These are phyloP conservation scores for Drosophila niveifrons DNA, from an alignment of 2,888 invertebrate genomes.

Conservation along the genomic window DNA sequence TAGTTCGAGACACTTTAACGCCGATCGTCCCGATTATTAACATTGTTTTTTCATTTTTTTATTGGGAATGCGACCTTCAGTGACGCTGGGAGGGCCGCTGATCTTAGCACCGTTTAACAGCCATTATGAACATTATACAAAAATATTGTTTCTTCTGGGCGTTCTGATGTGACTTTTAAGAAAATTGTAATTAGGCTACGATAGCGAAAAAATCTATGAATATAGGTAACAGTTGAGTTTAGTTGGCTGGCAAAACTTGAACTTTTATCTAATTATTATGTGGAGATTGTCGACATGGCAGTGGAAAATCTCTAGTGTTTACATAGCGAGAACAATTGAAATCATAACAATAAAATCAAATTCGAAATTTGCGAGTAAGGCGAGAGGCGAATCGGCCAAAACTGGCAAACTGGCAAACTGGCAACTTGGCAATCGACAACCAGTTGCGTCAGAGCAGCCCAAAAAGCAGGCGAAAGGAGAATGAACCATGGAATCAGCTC, in stretches of 20 bases:
- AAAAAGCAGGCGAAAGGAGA: conserved; percentile 15
- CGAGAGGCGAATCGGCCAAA: conserved; percentile 30
- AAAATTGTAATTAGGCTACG: conserved; percentile 27
- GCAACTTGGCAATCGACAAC: conserved; percentile 67
- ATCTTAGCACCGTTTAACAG: conserved; percentile 53
- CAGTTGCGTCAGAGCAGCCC: conserved; percentile 67
- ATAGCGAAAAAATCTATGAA: not conserved
- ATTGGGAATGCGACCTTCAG: conserved; percentile 46
- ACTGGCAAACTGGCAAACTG: conserved; percentile 36
- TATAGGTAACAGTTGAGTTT: not conserved
- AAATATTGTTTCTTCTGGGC: conserved; percentile 43
- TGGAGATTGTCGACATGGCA: conserved; percentile 48
- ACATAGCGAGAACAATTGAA: conserved; percentile 75
- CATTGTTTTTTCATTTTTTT: conserved; percentile 20
- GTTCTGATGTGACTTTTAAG: conserved; percentile 48
- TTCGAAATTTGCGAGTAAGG: conserved; percentile 66
- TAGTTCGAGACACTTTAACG: conserved; percentile 46
- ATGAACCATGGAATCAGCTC: conserved; percentile 16
- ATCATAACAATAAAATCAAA: conserved; percentile 77
- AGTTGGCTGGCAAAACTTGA: not conserved
- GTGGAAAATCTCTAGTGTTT: conserved; percentile 64
- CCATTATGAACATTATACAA: conserved; percentile 46
- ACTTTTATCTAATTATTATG: conserved; percentile 35
- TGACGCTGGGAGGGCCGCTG: conserved; percentile 37
- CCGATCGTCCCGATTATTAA: conserved; percentile 41